Conservation (phyloP, 2,113 vertebrate genomes). For the Cettia cetti region DNA sequence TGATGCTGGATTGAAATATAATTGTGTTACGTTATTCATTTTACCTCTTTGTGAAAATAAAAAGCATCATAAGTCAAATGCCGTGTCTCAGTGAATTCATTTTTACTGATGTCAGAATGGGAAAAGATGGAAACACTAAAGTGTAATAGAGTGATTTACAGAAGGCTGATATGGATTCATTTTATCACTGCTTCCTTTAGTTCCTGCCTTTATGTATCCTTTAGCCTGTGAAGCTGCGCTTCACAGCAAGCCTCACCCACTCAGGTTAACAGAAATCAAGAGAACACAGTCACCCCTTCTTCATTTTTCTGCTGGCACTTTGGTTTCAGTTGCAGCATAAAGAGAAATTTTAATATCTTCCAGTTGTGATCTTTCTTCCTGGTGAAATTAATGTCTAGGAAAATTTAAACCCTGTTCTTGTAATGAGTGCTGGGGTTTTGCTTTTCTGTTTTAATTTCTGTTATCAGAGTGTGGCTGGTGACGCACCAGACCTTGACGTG, state of each 20-base stretch:
- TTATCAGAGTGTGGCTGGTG: background rate
- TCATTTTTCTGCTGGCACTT: background rate
- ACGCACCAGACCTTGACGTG: background rate
- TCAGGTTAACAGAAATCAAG: background rate
- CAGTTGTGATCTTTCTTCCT: background rate
- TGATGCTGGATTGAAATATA: background rate
- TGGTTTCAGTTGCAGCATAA: background rate
- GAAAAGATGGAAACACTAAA: background rate
- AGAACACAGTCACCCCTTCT: background rate
- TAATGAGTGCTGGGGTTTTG: background rate
- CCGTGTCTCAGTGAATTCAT: background rate
- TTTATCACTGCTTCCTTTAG: background rate
- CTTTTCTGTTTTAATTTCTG: background rate
- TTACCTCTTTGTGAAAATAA: background rate
- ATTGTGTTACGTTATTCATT: background rate
- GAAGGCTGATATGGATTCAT: background rate
- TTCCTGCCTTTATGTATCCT: background rate
- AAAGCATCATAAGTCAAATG: background rate
- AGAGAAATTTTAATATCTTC: background rate
- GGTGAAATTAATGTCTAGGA: background rate
- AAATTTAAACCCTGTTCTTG: background rate
- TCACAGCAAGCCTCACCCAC: background rate
- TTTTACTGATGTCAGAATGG: background rate
- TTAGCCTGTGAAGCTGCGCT: background rate
- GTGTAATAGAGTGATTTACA: background rate